Conservation (phyloP, 2,797 vertebrate genomes). For the Erpetoichthys calabaricus region DNA sequence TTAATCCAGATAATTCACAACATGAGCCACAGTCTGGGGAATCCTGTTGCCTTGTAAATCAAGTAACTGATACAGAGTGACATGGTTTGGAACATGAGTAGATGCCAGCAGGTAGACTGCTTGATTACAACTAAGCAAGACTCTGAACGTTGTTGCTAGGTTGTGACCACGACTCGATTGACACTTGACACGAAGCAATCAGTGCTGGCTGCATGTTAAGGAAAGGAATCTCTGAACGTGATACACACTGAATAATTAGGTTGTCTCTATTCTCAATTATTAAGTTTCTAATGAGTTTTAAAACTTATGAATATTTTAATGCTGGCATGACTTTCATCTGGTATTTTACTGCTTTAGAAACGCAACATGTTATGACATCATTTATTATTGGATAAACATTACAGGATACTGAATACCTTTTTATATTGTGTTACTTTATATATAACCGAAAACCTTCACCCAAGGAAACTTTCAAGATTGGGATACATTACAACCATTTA, state of each 20-base stretch:
- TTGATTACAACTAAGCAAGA: not conserved
- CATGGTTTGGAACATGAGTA: not conserved
- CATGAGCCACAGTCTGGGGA: not conserved
- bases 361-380: too few species aligned
- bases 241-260: not conserved
- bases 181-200: not conserved
- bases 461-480: too few species aligned
- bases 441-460: too few species aligned
- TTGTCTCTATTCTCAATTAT: constrained; percentile 4
- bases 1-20: not conserved
- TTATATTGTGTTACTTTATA: too few species aligned
- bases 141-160: constrained; percentile 1
- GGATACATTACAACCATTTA: too few species aligned
- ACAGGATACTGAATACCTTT: too few species aligned
- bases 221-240: constrained; percentile 3
- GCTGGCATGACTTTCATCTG: constrained; percentile 1
- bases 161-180: not conserved
- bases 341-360: not conserved
- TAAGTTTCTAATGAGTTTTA: constrained; percentile 13
- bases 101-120: not conserved
- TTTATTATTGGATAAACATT: too few species aligned
- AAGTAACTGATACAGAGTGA: not conserved
- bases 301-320: constrained; percentile 14
- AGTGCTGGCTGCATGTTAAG: constrained; percentile 8
- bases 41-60: not conserved